Base-by-base conservation (phyloP, 2,797 vertebrate genomes). In the Hyperoplus immaculatus region DNA sequence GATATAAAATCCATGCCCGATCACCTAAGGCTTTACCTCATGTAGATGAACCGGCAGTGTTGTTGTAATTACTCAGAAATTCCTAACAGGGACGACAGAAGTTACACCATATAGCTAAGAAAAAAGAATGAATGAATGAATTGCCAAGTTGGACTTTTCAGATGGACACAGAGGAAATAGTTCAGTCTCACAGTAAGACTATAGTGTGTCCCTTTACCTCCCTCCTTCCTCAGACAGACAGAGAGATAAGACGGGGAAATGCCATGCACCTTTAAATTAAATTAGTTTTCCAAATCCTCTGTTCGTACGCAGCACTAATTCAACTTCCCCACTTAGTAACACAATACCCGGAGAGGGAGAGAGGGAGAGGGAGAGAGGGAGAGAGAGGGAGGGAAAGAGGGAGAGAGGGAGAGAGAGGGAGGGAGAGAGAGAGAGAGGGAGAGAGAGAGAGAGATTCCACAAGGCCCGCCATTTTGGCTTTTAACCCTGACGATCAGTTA, bases 181-280 rank as follows among this genome's bases (percentile, higher is more conserved):
- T 9, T 45, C 29, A 43, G 75, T 41, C 65, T 87, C 64, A 15
- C 21, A 61, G 83, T 63, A 85, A 78, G 62, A 61, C 51, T 38
- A 78, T 46, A 55, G 56, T 29, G 21, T 72, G 82, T 79, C 18
- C 63, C 71, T 84, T 59, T 15, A 69, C 74, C 71, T 85, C 73
- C 74, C 43, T 76, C 77, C 13, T 77, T 71, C 78, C 75, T 63
- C 71, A 5, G 1, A 62, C 70, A 75, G 80, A 61, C 75, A 57
- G 71, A 82, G 71, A 82, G 85, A 91, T 87, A 80, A 89, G 79
- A 77, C 56, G 16, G 79, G 83, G 85, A 88, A 89, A 87, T 82
- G 84, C 84, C 68, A 53, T 39, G 49, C 67, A 80, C 54, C 80
- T 72, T 87, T 76, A 89, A 29, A 29, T 86, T 87, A 45, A 88